These are phyloP conservation scores for Drosophila merina DNA, from an alignment of 2,888 invertebrate genomes.

Conservation along the genomic window DNA sequence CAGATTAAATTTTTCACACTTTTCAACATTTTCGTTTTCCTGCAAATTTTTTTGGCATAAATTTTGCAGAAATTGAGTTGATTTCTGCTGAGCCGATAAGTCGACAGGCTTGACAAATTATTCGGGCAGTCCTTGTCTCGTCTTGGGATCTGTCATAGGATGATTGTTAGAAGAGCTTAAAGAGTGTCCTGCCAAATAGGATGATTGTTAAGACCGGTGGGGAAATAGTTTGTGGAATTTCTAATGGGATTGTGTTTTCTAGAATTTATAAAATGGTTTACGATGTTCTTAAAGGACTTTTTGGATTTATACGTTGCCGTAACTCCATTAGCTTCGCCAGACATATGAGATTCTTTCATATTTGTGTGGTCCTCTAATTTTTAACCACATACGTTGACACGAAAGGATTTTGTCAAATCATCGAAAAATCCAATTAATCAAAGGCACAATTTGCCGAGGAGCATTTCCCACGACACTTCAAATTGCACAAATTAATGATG, in stretches of 20 bases:
- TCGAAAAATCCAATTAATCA: constrained; percentile 66
- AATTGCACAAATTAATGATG: constrained; percentile 52
- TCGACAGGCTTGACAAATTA: constrained; percentile 71
- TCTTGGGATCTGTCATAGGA: constrained; percentile 50
- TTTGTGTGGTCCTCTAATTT: constrained; percentile 65
- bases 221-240: neutral
- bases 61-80: constrained; percentile 48
- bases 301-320: neutral
- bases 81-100: constrained; percentile 46
- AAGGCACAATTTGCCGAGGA: constrained; percentile 9
- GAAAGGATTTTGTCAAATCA: constrained; percentile 57
- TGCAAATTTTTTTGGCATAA: constrained; percentile 36
- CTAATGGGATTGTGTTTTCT: neutral
- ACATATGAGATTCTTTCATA: neutral
- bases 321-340: neutral
- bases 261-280: neutral
- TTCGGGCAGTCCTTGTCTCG: constrained; percentile 27
- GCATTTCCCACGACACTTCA: constrained; percentile 64
- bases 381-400: constrained; percentile 56
- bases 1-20: constrained; percentile 77
- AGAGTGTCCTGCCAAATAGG: constrained; percentile 11
- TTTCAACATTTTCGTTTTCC: constrained; percentile 40
- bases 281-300: neutral
- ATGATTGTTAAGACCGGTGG: constrained; percentile 26
- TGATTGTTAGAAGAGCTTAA: constrained; percentile 43